A percentile compares a stretch with the other conserved stretches of the same genome.
Conservation (phyloP, 2,888 invertebrate genomes). For the Pseudanteris insignis region DNA sequence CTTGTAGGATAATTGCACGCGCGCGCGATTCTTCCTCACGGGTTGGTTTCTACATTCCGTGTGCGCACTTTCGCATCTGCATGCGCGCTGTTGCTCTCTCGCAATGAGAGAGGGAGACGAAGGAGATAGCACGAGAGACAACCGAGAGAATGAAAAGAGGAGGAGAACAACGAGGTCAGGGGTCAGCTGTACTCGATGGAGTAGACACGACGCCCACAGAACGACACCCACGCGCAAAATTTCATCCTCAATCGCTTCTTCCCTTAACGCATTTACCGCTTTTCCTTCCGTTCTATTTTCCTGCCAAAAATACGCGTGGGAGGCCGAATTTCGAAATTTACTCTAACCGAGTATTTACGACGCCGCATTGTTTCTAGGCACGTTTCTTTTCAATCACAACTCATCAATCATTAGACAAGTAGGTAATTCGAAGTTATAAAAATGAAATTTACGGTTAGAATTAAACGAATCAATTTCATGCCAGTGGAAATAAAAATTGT, state of each 20-base stretch:
- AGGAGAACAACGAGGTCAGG: constrained; percentile 56
- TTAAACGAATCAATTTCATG: no score
- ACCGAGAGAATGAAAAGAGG: constrained; percentile 46
- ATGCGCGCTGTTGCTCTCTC: constrained; percentile 48
- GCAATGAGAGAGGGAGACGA: constrained; percentile 45
- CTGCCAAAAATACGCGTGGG: constrained; percentile 10
- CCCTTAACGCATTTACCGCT: constrained; percentile 27
- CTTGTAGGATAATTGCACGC: constrained; percentile 66
- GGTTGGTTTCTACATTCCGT: constrained; percentile 49
- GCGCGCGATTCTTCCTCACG: constrained; percentile 57
- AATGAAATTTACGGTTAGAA: no score
- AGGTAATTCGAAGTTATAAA: not conserved
- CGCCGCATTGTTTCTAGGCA: no score
- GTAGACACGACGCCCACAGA: constrained; percentile 65
- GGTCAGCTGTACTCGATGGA: constrained; percentile 63
- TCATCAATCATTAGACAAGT: no score
- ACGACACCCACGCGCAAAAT: constrained; percentile 66
- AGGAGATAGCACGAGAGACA: constrained; percentile 46
- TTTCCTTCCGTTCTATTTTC: constrained; percentile 34
- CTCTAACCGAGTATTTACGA: no score
- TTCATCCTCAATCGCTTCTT: constrained; percentile 34
- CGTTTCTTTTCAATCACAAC: no score
- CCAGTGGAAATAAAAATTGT: no score
- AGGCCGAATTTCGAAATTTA: no score
- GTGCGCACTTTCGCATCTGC: constrained; percentile 57